Evolutionary conservation across 2,797 vertebrate species (phyloP).

Genomic region (Halcyon badia): DNA sequence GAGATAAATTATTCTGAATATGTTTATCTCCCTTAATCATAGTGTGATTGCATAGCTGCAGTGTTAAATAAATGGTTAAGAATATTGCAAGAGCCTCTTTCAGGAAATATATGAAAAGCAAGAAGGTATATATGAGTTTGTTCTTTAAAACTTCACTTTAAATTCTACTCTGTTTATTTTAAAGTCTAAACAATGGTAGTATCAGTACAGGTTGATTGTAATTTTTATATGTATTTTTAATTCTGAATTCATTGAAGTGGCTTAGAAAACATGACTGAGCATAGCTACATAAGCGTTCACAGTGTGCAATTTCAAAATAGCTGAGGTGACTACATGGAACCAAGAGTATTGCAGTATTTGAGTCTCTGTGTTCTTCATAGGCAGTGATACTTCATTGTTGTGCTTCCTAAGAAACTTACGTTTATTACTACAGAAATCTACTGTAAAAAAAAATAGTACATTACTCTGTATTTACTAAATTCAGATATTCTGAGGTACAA

Average conservation of each 20-base stretch:
- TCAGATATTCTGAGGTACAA: not conserved
- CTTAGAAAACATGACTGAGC: not conserved
- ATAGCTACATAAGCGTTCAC: not conserved
- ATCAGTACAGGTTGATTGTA: not conserved
- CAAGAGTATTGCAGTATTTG: not conserved
- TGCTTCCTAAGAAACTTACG: not conserved
- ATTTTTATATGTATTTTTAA: conserved; percentile 37
- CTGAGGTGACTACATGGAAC: not conserved
- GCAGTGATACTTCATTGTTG: not conserved
- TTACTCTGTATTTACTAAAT: not conserved
- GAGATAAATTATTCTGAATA: not conserved
- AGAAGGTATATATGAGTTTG: not conserved
- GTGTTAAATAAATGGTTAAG: not conserved
- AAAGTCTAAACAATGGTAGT: not conserved
- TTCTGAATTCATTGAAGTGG: not conserved
- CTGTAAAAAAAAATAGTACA: not conserved
- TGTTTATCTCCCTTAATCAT: not conserved
- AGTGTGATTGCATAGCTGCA: not conserved
- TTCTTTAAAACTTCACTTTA: not conserved
- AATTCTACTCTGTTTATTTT: conserved; percentile 3
- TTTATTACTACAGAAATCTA: not conserved
- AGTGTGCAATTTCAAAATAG: not conserved
- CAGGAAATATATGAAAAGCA: not conserved
- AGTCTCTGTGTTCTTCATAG: not conserved
- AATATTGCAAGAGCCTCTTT: not conserved